These are phyloP conservation scores for Carpatolechia fugitivella DNA, from an alignment of 2,888 invertebrate species.

Conservation along the genomic window DNA sequence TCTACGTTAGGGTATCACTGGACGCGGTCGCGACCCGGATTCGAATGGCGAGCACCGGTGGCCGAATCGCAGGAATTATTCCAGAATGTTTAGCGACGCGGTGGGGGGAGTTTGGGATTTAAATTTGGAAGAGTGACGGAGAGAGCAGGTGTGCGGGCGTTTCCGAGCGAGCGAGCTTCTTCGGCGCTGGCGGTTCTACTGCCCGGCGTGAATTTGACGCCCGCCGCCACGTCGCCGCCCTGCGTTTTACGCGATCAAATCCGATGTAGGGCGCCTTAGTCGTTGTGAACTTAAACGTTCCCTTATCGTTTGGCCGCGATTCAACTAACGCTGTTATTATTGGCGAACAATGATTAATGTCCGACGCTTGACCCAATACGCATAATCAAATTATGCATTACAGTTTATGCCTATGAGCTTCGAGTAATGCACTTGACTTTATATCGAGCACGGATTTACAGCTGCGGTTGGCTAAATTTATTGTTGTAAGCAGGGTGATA, in stretches of 20 bases:
- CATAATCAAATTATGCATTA: conserved; percentile 31
- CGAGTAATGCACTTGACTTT: conserved; percentile 2
- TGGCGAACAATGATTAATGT: conserved; percentile 47
- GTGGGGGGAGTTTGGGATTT: conserved; percentile 77
- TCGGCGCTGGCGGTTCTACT: conserved; percentile 29
- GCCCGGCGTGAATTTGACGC: background rate
- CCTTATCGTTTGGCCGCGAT: conserved; percentile 56
- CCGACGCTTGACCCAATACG: conserved; percentile 43
- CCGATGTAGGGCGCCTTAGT: conserved; percentile 24
- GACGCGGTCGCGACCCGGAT: conserved; percentile 79
- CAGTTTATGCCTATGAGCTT: conserved; percentile 1
- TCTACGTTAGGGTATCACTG: conserved; percentile 49
- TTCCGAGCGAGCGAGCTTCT: conserved; percentile 60
- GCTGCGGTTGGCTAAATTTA: conserved; percentile 1
- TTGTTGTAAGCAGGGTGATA: background rate
- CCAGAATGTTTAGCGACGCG: conserved; percentile 74
- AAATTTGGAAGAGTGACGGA: conserved; percentile 80
- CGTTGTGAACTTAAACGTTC: conserved; percentile 25
- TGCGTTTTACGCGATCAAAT: conserved; percentile 1
- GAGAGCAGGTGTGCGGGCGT: conserved; percentile 79
- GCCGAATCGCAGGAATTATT: conserved; percentile 77
- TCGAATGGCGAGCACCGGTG: conserved; percentile 76
- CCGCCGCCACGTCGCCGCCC: conserved; percentile 10
- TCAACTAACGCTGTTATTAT: conserved; percentile 44
- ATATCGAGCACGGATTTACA: conserved; percentile 6